These are phyloP conservation scores for Nemapogon koenigi DNA, from an alignment of 2,888 invertebrate species.

Conservation along the genomic window DNA sequence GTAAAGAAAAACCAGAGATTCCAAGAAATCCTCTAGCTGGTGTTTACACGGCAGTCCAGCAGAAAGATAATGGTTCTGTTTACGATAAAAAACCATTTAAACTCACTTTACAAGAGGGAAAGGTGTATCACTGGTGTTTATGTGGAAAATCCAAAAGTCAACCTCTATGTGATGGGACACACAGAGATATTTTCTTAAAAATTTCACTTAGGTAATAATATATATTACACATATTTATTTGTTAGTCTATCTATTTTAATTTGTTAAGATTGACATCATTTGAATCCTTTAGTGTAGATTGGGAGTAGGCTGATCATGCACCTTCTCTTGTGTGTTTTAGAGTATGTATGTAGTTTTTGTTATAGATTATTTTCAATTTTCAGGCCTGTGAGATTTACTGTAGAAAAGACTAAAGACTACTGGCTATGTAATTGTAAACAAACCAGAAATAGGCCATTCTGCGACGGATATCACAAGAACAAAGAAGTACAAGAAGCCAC, in stretches of 20 bases:
- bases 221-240: no score
- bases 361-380: no score
- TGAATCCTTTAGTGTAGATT: no score
- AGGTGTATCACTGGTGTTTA: conserved; percentile 89
- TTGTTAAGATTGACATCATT: no score
- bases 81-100: conserved; percentile 93
- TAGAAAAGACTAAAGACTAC: conserved; percentile 88
- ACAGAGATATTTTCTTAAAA: conserved; percentile 77
- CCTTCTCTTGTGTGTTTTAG: not conserved
- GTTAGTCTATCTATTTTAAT: not conserved
- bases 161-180: conserved; percentile 95
- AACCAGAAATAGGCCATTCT: conserved; percentile 91
- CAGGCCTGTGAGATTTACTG: conserved; percentile 83
- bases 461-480: conserved; percentile 89
- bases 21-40: conserved; percentile 71
- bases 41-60: conserved; percentile 67
- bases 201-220: conserved; percentile 77
- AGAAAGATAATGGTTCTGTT: conserved; percentile 75
- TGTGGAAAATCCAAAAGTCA: conserved; percentile 93
- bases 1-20: conserved; percentile 59
- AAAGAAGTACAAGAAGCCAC: conserved; percentile 67
- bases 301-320: not conserved
- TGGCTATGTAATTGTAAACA: conserved; percentile 99
- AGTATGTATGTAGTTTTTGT: not conserved
- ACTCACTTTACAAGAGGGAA: conserved; percentile 73